Percentiles rank a stretch among this genome's conserved stretches.
Conservation (phyloP, 2,888 invertebrate species). For the Tipula helvola region DNA sequence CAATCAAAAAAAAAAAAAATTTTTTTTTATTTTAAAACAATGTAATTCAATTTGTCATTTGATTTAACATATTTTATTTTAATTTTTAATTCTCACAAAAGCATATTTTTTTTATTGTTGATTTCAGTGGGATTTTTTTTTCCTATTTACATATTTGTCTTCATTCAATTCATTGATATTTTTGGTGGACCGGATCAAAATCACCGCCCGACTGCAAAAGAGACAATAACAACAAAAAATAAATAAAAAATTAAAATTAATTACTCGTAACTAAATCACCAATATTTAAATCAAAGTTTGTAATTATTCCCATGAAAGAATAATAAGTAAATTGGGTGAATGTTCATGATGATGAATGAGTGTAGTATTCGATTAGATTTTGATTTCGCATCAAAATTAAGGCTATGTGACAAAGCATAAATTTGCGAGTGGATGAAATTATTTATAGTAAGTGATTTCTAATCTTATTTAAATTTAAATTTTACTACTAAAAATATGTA, state of each 20-base stretch:
- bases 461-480: no score
- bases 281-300: background rate
- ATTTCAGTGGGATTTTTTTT: background rate
- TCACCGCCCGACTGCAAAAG: background rate
- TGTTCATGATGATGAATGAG: background rate
- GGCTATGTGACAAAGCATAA: background rate
- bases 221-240: background rate
- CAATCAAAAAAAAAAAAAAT: background rate
- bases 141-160: background rate
- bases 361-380: background rate
- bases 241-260: background rate
- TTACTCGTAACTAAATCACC: background rate
- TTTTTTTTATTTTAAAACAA: background rate
- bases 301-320: background rate
- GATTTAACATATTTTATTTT: background rate
- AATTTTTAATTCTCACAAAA: background rate
- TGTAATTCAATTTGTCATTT: slow-evolving; percentile 4
- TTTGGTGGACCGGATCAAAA: background rate
- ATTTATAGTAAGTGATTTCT: no score
- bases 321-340: background rate
- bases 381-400: background rate
- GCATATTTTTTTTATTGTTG: background rate
- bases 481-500: no score
- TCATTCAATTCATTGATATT: background rate
- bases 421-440: no score